Evolutionary conservation across 2,113 vertebrate genomes (phyloP).

Genomic region (Heteronetta atricapilla): DNA sequence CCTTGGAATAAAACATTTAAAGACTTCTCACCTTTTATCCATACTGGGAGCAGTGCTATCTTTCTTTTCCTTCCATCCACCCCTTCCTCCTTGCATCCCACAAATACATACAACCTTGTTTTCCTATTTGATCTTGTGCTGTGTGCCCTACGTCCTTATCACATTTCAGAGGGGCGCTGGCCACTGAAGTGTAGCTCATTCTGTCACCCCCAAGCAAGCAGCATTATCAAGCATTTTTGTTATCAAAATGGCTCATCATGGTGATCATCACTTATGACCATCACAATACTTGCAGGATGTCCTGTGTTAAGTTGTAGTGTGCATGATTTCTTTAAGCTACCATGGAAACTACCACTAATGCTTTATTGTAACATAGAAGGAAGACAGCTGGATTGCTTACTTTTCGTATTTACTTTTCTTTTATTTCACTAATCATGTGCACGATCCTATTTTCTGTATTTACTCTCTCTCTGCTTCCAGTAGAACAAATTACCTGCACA

Average conservation of each 20-base stretch:
- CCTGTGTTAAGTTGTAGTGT: not conserved
- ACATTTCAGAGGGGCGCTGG: no score
- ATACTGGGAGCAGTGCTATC: not conserved
- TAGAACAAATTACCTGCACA: not conserved
- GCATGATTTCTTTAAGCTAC: not conserved
- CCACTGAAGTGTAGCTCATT: not conserved
- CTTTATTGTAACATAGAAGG: not conserved
- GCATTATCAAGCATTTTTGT: not conserved
- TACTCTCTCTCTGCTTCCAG: not conserved
- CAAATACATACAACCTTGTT: not conserved
- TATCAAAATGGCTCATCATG: not conserved
- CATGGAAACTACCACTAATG: not conserved
- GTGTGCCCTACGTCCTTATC: not conserved
- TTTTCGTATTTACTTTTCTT: not conserved
- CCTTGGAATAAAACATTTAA: not conserved
- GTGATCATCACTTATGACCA: not conserved
- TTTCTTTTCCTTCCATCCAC: not conserved
- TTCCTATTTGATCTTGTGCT: not conserved
- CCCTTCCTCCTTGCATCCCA: not conserved
- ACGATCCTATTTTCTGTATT: not conserved
- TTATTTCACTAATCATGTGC: not conserved
- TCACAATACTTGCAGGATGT: rapidly evolving
- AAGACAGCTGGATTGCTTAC: not conserved
- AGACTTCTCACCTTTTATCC: not conserved
- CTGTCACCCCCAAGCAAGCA: not conserved